Conservation (phyloP, 1,140 invertebrate species). For the Philopotamus ludificatus region DNA sequence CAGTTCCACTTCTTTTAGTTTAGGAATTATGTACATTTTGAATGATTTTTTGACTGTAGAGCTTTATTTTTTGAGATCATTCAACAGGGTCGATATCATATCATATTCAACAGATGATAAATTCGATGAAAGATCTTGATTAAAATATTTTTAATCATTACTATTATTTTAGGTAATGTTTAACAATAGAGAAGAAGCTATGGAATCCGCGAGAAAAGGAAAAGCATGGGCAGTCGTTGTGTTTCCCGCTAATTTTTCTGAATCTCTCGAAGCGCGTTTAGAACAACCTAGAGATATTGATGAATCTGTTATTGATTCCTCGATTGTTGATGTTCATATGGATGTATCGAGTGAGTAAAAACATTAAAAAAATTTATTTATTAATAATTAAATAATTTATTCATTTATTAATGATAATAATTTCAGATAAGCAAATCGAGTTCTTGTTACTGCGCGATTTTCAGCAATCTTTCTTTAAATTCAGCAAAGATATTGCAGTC, state of each 20-base stretch:
- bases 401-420: constrained; percentile 34
- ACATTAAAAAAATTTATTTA: background rate
- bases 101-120: too few relatives aligned
- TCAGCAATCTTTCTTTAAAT: constrained; percentile 70
- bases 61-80: too few relatives aligned
- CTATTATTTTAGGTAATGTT: constrained; percentile 50
- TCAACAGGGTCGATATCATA: too few relatives aligned
- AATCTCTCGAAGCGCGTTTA: constrained; percentile 69
- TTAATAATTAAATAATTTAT: background rate
- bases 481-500: constrained; percentile 64
- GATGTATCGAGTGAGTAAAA: constrained; percentile 85
- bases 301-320: constrained; percentile 67
- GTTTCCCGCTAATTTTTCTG: constrained; percentile 82
- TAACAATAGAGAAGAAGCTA: constrained; percentile 58
- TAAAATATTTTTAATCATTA: background rate
- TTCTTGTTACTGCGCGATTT: constrained; percentile 75
- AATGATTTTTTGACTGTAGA: too few relatives aligned
- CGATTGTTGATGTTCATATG: constrained; percentile 75
- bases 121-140: too few relatives aligned
- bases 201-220: constrained; percentile 69
- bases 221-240: constrained; percentile 79
- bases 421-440: constrained; percentile 88
- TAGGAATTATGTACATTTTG: too few relatives aligned
- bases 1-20: too few relatives aligned
- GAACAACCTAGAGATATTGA: constrained; percentile 67